Evolutionary conservation across 1,140 invertebrate genomes (phyloP).

Genomic region (Heliconius melpomene): DNA sequence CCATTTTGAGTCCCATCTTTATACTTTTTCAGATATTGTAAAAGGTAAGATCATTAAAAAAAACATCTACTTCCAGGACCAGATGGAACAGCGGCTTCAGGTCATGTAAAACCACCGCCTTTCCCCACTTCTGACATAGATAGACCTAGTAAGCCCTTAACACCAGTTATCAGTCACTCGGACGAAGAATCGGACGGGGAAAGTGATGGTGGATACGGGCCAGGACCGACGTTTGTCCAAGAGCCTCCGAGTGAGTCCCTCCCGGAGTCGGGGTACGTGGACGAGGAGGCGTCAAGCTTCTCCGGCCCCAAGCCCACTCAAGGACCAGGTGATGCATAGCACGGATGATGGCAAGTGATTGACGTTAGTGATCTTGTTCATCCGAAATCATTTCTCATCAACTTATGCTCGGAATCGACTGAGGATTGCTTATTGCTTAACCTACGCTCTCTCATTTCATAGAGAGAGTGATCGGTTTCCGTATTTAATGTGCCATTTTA

Average conservation of each 20-base stretch:
- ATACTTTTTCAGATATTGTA: not conserved
- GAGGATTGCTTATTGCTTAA: slow-evolving; percentile 35
- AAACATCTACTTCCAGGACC: slow-evolving; percentile 52
- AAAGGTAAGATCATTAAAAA: not conserved
- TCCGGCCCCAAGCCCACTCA: slow-evolving; percentile 62
- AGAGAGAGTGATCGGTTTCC: slow-evolving; percentile 41
- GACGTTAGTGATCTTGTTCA: slow-evolving; percentile 73
- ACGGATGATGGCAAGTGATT: slow-evolving; percentile 68
- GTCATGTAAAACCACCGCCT: slow-evolving; percentile 75
- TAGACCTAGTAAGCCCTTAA: slow-evolving; percentile 47
- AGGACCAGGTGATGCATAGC: slow-evolving; percentile 77
- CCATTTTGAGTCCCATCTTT: not conserved
- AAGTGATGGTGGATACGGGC: slow-evolving; percentile 43
- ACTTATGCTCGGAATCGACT: slow-evolving; percentile 28
- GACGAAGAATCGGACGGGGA: slow-evolving; percentile 38
- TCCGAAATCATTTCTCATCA: slow-evolving; percentile 37
- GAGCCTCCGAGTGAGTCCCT: slow-evolving; percentile 43
- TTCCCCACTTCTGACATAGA: slow-evolving; percentile 62
- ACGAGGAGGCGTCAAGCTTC: slow-evolving; percentile 61
- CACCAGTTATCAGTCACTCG: slow-evolving; percentile 21
- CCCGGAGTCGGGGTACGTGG: slow-evolving; percentile 50
- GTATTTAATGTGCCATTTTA: slow-evolving; percentile 42
- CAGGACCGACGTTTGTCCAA: slow-evolving; percentile 49
- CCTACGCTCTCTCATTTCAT: slow-evolving; percentile 37
- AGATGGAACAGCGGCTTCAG: slow-evolving; percentile 80